Evolutionary conservation across 1,140 invertebrate genomes (phyloP), one percentile per base, ranked within the genome.

Genomic region (Oreohelix idahoensis): DNA sequence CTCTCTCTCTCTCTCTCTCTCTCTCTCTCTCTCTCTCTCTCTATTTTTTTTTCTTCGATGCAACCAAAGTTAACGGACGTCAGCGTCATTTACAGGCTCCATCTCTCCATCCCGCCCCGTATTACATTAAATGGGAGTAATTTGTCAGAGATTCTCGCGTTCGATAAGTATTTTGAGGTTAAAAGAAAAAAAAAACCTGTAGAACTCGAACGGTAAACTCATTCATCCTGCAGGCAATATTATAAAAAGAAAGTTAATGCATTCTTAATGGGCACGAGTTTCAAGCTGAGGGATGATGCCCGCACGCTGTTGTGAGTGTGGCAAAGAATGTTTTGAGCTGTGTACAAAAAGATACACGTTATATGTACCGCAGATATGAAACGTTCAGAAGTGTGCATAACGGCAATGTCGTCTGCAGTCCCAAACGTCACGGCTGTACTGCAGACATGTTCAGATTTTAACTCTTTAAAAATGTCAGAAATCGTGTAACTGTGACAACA

Each of bases 1-100:
- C 38, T 70, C 13, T 80, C 58, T 80, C 32, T 80, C 58, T 80
- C 58, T 70, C 23, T 70, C 32, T 53, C 38, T 74, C 70, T 81
- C 42, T 74, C 70, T 73, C 69, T n/a, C n/a, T n/a, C n/a, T n/a
- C n/a, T n/a, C n/a, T n/a, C n/a, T n/a, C n/a, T n/a, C n/a, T n/a
- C n/a, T n/a, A n/a, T n/a, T n/a, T n/a, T n/a, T n/a, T n/a, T n/a
- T n/a, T n/a, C n/a, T n/a, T n/a, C n/a, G n/a, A n/a, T n/a, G n/a
- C n/a, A n/a, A n/a, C n/a, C n/a, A n/a, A n/a, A n/a, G n/a, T n/a
- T n/a, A n/a, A n/a, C n/a, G n/a, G n/a, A n/a, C n/a, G n/a, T 70
- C 4, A 36, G n/a, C 29, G 36, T 35, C 29, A 10, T 70, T 70
- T n/a, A 15, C 32, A 2, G 69, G 15, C 69, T 4, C 1, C 32